Base-by-base conservation (phyloP, 2,888 invertebrate genomes). In the Neocrepidodera transversa region DNA sequence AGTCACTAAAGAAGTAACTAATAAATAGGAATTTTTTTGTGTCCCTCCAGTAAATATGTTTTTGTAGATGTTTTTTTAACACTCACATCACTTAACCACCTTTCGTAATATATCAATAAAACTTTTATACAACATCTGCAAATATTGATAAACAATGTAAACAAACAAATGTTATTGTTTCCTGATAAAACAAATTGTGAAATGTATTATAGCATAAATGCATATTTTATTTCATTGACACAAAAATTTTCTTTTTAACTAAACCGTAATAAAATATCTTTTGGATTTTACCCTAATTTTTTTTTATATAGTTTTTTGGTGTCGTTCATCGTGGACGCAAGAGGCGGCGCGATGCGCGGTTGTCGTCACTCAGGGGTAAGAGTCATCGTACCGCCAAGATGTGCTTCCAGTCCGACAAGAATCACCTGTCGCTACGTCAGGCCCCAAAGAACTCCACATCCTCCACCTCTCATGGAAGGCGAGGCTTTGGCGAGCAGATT, bases 341-440 rank as follows among this genome's bases (percentile, higher is more conserved):
- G 98, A 11, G 99, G 99, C 14, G 99, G 98, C 5, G 96, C 98
- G 14, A 98, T 99, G 98, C 88, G 96, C 68, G 98, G 98, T 13
- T 98, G 97, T 79, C 89, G 99, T 4, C 97, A 99, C 76, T 96
- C 96, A 20, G 98, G 99, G 1, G 95, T 99, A 6, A 86, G 97
- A 35, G 90, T 99, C 66, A 95, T 99, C 71, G 94, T 99, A 36
- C 99, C 99, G 13, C 97, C 98, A 0, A 89, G 94, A 65, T 93
- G 96, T 68, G 98, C 97, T 62, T 87, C 93, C 0, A 94, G 94
- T 78, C 99, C 99, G 8, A 97, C 96, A 62, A 85, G 99, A 26
- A 93, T 99, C 61, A 99, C 98, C 0, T 99, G 98, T 79, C 88
- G 97, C 73, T 93, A 91, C 76, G 86, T 96, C 48, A 87, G 92